Evolutionary conservation across 1,140 invertebrate species (phyloP).

Genomic region (Heliothis subflexa): DNA sequence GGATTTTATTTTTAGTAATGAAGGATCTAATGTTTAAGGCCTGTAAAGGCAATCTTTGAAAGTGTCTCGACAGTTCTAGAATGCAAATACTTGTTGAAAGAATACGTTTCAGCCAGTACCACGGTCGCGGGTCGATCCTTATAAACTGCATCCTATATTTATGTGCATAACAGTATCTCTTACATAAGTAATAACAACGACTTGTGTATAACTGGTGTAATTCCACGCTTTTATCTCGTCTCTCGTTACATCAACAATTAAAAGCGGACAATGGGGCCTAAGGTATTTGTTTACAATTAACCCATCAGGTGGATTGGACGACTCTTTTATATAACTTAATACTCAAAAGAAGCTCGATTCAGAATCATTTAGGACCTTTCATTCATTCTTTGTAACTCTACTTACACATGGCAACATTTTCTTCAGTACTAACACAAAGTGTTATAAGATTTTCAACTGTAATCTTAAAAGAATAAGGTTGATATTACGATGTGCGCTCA

Average conservation of each 20-base stretch:
- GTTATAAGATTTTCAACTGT: background rate
- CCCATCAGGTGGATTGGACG: constrained; percentile 5
- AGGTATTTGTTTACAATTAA: constrained; percentile 41
- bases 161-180: too few relatives aligned
- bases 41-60: too few relatives aligned
- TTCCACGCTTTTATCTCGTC: background rate
- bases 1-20: too few relatives aligned
- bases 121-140: too few relatives aligned
- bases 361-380: constrained; percentile 29
- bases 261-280: background rate
- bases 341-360: background rate
- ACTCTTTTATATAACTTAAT: constrained; percentile 17
- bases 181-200: too few relatives aligned
- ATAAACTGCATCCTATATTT: too few relatives aligned
- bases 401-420: constrained; percentile 32
- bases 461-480: background rate
- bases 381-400: constrained; percentile 28
- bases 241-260: constrained; percentile 31
- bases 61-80: too few relatives aligned
- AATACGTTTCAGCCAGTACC: too few relatives aligned
- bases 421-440: background rate
- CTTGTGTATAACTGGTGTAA: background rate
- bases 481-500: background rate
- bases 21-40: too few relatives aligned
- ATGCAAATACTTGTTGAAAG: too few relatives aligned